These are phyloP conservation scores for Agonum fuliginosum DNA, from an alignment of 2,888 invertebrate species.

Conservation along the genomic window DNA sequence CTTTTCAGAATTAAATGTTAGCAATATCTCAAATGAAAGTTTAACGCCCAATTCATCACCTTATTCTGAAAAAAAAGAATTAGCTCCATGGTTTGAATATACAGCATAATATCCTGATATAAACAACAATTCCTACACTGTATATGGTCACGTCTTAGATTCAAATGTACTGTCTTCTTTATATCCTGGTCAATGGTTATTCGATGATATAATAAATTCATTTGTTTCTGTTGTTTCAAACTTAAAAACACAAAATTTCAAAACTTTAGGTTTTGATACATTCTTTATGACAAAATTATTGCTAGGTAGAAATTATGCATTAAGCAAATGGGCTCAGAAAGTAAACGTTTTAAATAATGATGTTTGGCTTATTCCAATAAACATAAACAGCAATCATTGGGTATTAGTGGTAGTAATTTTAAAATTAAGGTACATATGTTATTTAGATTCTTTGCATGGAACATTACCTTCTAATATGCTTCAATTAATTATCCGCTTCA, in stretches of 20 bases:
- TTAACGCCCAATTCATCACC: too few species aligned
- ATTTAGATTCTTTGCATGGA: conserved; percentile 28
- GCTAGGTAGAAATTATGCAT: neutral
- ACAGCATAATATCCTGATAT: neutral
- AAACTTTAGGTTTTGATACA: conserved; percentile 9
- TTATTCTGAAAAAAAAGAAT: too few species aligned
- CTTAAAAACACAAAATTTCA: too few species aligned
- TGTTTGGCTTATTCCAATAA: conserved; percentile 22
- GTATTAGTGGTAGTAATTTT: neutral
- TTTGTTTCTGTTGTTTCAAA: conserved; percentile 28
- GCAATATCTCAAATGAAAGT: too few species aligned
- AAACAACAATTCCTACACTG: neutral
- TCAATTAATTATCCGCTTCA: neutral
- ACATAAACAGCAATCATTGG: conserved; percentile 24
- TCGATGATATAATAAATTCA: conserved; percentile 31
- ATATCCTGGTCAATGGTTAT: neutral
- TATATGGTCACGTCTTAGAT: neutral
- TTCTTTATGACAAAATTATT: conserved; percentile 2
- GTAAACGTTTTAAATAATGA: conserved; percentile 11
- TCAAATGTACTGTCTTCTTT: neutral
- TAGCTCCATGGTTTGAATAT: neutral
- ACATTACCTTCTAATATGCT: neutral
- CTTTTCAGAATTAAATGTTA: too few species aligned
- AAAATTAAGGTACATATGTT: conserved; percentile 2
- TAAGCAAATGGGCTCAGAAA: neutral